Base-by-base conservation (phyloP, 2,113 vertebrate genomes). In the Caretta caretta region DNA sequence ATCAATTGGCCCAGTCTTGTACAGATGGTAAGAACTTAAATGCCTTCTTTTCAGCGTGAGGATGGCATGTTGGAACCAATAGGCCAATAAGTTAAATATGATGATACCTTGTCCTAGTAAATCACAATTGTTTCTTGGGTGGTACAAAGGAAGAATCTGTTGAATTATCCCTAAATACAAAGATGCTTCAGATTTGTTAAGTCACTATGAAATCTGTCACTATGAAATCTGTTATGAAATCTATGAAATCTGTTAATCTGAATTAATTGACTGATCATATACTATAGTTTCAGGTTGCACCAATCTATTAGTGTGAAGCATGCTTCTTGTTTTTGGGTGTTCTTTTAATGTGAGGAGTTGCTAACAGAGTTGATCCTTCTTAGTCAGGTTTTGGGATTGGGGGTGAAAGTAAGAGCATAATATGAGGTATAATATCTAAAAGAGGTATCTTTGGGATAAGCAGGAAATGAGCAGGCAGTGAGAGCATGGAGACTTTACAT, bases 11-110 rank as follows among this genome's bases (percentile, higher is more conserved):
- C 95, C 90, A 54, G 62, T 65, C 19, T 83, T 94, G 72, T 90
- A 83, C 82, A 95, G 88, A 96, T 95, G 94, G 94, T 65, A 97
- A 62, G 65, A 50, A 94, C 65, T 94, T 94, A 87, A 94, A 94
- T 89, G 84, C 49, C 69, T 83, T 56, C 84, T 53, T 48, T 83
- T 82, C 56, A 79, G 84, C 90, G 76, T 92, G 80, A 93, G 84
- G 85, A 79, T 90, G 91, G 83, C 87, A 80, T 90, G 83, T 53
- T 92, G 91, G 49, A 88, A 95, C 93, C 59, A 92, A 72, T n/a
- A 90, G 51, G 38, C 84, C 86, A 89, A 90, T 93, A 87, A 90
- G 92, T 79, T 72, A 51, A 91, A 95, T 93, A 90, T 80, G 93
- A 75, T 46, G 76, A 84, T 27, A n/a, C 69, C 17, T 69, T 88